Evolutionary conservation across 2,888 invertebrate species (phyloP).

Genomic region (Caenorhabditis sulstoni): DNA sequence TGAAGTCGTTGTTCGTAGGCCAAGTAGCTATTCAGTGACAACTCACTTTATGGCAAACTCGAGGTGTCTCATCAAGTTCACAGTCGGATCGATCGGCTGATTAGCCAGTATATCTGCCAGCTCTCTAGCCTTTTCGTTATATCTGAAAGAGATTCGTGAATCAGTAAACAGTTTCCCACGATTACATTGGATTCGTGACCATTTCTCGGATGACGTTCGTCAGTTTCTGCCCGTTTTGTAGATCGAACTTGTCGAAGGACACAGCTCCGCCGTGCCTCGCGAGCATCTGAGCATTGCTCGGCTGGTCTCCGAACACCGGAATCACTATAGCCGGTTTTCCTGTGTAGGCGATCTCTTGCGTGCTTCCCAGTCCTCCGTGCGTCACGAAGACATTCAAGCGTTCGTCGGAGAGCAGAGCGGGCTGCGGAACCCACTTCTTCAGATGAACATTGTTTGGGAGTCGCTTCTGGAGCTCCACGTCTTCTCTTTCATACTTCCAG

Average conservation of each 20-base stretch:
- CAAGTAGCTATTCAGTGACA: neutral
- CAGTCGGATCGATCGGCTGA: conserved; percentile 49
- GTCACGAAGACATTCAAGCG: conserved; percentile 41
- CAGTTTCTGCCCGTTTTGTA: conserved; percentile 26
- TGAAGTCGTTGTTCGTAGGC: neutral
- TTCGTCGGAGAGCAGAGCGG: conserved; percentile 34
- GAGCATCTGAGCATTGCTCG: conserved; percentile 31
- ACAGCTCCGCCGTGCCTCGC: conserved; percentile 37
- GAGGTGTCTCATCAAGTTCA: conserved; percentile 35
- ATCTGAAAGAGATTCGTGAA: conserved; percentile 2
- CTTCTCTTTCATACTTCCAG: conserved; percentile 40
- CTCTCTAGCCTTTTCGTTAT: conserved; percentile 18
- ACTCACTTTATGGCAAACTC: conserved; percentile 45
- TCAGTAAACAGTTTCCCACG: too few species aligned
- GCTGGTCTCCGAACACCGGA: conserved; percentile 40
- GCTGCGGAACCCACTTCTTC: conserved; percentile 47
- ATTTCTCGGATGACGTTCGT: neutral
- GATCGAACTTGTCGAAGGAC: conserved; percentile 29
- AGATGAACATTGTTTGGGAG: conserved; percentile 30
- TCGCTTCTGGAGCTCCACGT: neutral
- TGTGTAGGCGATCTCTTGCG: conserved; percentile 38
- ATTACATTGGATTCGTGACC: too few species aligned
- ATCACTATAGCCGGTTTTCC: conserved; percentile 41
- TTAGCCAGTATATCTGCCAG: conserved; percentile 19
- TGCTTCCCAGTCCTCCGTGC: conserved; percentile 43